Conservation (phyloP, 2,797 vertebrate genomes). For the Clamator glandarius region DNA sequence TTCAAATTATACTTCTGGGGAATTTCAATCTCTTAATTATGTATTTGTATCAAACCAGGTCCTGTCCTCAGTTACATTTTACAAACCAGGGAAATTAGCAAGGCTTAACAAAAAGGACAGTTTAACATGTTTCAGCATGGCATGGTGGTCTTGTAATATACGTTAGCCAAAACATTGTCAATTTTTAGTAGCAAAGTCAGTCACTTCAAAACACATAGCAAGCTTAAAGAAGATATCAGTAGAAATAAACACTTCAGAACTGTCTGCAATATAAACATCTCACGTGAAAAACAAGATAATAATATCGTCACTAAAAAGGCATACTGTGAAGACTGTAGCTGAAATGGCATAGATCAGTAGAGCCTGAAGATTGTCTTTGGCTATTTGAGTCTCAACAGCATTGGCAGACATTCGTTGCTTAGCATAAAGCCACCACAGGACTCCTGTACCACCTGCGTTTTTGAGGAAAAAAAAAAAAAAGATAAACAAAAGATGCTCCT, state of each 20-base stretch:
- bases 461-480: not conserved
- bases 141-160: not conserved
- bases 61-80: not conserved
- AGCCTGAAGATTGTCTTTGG: conserved; percentile 86
- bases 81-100: not conserved
- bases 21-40: not conserved
- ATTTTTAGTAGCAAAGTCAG: not conserved
- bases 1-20: not conserved
- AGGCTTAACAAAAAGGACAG: not conserved
- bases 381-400: conserved; percentile 80
- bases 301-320: not conserved
- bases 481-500: not conserved
- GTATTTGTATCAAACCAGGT: not conserved
- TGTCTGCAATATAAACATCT: too few relatives aligned
- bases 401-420: conserved; percentile 85
- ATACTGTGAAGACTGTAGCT: conserved; percentile 93
- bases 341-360: conserved; percentile 92
- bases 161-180: not conserved
- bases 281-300: not conserved
- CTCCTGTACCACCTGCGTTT: conserved; percentile 88
- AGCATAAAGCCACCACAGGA: conserved; percentile 97
- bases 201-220: too few relatives aligned
- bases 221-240: too few relatives aligned
- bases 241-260: too few relatives aligned
- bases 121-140: not conserved